phyloP scores from a whole-genome alignment of 2,888 invertebrate species.

The Ypsolopha sequella region DNA sequence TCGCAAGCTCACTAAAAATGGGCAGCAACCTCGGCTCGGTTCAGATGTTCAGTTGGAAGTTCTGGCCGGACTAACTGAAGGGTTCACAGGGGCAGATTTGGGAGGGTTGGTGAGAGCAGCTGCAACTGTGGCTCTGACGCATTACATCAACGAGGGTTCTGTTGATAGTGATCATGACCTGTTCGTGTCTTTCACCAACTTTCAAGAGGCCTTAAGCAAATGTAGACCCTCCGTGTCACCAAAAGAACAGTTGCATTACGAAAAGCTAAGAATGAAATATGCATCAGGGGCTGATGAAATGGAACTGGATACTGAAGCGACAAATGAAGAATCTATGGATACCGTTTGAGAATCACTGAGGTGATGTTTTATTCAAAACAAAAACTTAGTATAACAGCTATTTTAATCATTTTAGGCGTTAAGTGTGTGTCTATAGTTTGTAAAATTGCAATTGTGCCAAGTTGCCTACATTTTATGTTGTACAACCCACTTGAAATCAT shows the following conservation, averaged over 20 bases:
- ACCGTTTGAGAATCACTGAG: slow-evolving; percentile 47
- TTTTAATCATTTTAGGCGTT: not conserved
- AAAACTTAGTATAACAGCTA: slow-evolving; percentile 11
- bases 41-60: slow-evolving; percentile 81
- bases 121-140: slow-evolving; percentile 83
- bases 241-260: slow-evolving; percentile 84
- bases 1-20: slow-evolving; percentile 89
- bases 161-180: slow-evolving; percentile 56
- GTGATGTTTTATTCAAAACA: slow-evolving; percentile 19
- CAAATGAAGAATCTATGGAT: slow-evolving; percentile 63
- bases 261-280: slow-evolving; percentile 78
- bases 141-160: slow-evolving; percentile 73
- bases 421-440: not conserved
- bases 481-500: not conserved
- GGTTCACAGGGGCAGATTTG: slow-evolving; percentile 95
- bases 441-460: slow-evolving; percentile 1
- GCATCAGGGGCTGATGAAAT: slow-evolving; percentile 65
- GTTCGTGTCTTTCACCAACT: slow-evolving; percentile 77
- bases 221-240: slow-evolving; percentile 89
- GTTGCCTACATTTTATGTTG: not conserved
- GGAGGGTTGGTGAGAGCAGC: slow-evolving; percentile 92
- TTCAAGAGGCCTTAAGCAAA: slow-evolving; percentile 81
- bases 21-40: slow-evolving; percentile 81
- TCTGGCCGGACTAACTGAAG: slow-evolving; percentile 78
- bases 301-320: slow-evolving; percentile 68